Conservation (phyloP, 2,797 vertebrate genomes). For the Acanthurus tractus region DNA sequence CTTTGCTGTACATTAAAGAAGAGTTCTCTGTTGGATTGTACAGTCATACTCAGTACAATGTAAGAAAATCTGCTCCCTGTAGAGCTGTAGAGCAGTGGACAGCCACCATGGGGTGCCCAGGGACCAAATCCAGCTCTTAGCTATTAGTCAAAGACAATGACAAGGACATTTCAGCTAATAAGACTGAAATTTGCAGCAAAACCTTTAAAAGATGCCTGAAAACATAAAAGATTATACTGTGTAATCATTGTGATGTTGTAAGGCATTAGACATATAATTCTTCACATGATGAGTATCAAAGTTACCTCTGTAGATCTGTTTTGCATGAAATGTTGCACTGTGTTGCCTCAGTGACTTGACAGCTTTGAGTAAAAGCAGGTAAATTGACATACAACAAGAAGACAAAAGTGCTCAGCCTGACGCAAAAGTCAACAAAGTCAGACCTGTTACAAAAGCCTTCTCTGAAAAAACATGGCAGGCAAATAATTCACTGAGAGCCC, state of each 20-base stretch:
- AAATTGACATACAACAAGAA: constrained; percentile 19
- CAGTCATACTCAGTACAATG: too few species aligned
- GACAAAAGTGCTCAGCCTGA: constrained; percentile 12
- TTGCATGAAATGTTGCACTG: not conserved
- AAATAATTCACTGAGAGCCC: not conserved
- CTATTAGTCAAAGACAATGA: too few species aligned
- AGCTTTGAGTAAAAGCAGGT: not conserved
- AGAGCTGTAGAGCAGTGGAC: too few species aligned
- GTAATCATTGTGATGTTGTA: not conserved
- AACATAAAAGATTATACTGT: not conserved
- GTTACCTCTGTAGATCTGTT: not conserved
- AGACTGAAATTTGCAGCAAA: not conserved
- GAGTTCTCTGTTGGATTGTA: too few species aligned
- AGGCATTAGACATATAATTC: not conserved
- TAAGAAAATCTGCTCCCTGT: too few species aligned
- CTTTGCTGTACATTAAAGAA: not conserved
- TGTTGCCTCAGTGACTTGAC: not conserved
- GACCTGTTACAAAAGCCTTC: not conserved
- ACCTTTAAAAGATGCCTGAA: not conserved
- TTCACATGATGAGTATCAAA: not conserved
- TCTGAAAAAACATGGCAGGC: not conserved
- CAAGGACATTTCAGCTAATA: not conserved
- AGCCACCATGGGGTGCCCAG: too few species aligned
- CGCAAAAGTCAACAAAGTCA: constrained; percentile 14
- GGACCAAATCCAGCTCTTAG: too few species aligned